Conservation (phyloP, 2,797 vertebrate genomes). For the Scolopax rusticola region DNA sequence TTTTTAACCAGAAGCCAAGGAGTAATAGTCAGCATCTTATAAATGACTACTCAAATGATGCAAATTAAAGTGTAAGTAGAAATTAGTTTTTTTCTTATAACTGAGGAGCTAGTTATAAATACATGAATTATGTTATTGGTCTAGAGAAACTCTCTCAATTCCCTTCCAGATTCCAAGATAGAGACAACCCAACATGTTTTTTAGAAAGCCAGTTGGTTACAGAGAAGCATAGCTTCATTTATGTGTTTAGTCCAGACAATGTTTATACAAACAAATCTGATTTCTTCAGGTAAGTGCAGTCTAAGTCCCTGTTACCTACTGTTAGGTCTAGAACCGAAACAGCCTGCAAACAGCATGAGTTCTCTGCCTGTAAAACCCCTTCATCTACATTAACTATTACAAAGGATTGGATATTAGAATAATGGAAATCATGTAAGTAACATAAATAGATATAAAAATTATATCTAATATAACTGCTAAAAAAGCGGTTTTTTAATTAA, state of each 20-base stretch:
- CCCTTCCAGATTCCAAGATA: background rate
- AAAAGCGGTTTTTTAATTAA: background rate
- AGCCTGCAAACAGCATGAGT: background rate
- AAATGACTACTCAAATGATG: background rate
- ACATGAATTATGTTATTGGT: background rate
- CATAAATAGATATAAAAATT: background rate
- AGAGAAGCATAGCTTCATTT: background rate
- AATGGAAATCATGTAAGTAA: background rate
- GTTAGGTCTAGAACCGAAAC: background rate
- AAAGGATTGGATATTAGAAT: background rate
- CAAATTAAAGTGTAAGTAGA: background rate
- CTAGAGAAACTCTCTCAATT: background rate
- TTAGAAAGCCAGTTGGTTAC: background rate
- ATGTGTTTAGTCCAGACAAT: background rate
- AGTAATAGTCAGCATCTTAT: background rate
- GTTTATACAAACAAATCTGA: background rate
- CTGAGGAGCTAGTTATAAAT: background rate
- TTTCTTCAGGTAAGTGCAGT: background rate
- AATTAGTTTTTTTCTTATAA: background rate
- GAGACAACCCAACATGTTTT: background rate
- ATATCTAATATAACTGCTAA: too few species aligned
- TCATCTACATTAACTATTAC: background rate
- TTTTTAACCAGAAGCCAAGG: background rate
- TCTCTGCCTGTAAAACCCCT: background rate
- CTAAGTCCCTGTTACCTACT: background rate